Percentiles rank a stretch among this genome's conserved stretches.
phyloP scores from a whole-genome alignment of 2,113 vertebrate species.

The Pandion haliaetus region DNA sequence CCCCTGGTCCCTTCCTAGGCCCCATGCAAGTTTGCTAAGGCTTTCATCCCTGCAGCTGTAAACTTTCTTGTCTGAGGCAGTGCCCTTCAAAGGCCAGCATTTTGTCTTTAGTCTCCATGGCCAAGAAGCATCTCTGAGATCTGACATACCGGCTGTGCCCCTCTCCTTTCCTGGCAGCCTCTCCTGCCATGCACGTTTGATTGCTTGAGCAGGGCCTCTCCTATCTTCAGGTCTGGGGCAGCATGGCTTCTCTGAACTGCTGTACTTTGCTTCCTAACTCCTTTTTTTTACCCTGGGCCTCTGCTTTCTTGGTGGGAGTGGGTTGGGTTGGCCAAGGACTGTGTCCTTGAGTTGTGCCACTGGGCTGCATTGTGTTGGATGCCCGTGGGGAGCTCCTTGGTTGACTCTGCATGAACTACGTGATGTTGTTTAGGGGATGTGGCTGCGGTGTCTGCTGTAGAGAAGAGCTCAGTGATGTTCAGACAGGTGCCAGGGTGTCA shows the following conservation, averaged over 20 bases:
- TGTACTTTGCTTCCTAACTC: not conserved
- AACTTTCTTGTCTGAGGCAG: not conserved
- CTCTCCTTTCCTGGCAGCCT: not conserved
- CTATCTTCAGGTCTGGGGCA: not conserved
- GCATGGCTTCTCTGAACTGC: too few relatives aligned
- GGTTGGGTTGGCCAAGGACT: not conserved
- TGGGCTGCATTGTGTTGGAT: not conserved
- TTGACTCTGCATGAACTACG: not conserved
- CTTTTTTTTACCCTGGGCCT: not conserved
- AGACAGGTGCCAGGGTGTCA: not conserved
- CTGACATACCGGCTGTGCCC: rapidly evolving
- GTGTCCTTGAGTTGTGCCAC: not conserved
- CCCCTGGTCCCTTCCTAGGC: not conserved
- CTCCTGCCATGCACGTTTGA: rapidly evolving
- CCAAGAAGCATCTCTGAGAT: not conserved
- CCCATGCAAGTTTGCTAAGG: not conserved
- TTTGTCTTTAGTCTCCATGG: not conserved
- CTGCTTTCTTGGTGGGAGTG: not conserved
- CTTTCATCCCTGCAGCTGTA: not conserved
- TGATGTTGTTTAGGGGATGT: not conserved
- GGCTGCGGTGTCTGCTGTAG: not conserved
- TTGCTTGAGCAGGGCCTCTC: not conserved
- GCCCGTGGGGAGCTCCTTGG: not conserved
- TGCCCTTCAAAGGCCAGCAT: not conserved
- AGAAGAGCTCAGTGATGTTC: not conserved